Percentiles rank a stretch among this genome's conserved stretches.
Conservation (phyloP, 2,888 invertebrate genomes). For the Nyleta sp. region DNA sequence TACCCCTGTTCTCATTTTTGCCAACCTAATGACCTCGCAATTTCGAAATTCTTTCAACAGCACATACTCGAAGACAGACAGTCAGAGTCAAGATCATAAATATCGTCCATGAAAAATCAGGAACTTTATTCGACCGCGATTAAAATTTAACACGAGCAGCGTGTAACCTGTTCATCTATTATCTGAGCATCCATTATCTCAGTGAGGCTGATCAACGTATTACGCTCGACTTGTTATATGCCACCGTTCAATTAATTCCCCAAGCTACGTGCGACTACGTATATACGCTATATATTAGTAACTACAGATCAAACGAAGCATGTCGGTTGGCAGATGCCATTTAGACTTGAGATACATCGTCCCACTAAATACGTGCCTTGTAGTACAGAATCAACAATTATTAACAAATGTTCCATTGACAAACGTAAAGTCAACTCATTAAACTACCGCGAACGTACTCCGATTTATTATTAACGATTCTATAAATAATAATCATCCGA, state of each 20-base stretch:
- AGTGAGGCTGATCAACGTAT: conserved; percentile 62
- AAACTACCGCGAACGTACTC: neutral
- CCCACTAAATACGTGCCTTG: conserved; percentile 25
- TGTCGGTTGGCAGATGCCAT: conserved; percentile 67
- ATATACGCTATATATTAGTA: conserved; percentile 57
- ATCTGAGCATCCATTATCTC: conserved; percentile 64
- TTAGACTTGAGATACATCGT: conserved; percentile 51
- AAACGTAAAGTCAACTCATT: neutral
- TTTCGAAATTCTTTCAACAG: no score
- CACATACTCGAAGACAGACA: no score
- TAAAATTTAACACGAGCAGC: conserved; percentile 56
- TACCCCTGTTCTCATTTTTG: neutral
- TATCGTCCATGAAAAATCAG: conserved; percentile 5
- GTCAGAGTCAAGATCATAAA: conserved; percentile 20
- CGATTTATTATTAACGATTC: no score
- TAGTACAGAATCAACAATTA: conserved; percentile 34
- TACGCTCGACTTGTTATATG: conserved; percentile 64
- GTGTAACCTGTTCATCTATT: conserved; percentile 64
- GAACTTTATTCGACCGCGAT: conserved; percentile 41
- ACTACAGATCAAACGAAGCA: conserved; percentile 66
- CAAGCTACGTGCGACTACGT: conserved; percentile 55
- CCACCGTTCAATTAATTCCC: conserved; percentile 68
- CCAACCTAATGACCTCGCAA: no score
- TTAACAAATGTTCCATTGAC: conserved; percentile 15
- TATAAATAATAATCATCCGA: no score